A percentile compares a stretch with the other conserved stretches of the same genome.
phyloP scores from a whole-genome alignment of 53 echinoderm and acorn worm species.

The Patiria pectinifera region DNA sequence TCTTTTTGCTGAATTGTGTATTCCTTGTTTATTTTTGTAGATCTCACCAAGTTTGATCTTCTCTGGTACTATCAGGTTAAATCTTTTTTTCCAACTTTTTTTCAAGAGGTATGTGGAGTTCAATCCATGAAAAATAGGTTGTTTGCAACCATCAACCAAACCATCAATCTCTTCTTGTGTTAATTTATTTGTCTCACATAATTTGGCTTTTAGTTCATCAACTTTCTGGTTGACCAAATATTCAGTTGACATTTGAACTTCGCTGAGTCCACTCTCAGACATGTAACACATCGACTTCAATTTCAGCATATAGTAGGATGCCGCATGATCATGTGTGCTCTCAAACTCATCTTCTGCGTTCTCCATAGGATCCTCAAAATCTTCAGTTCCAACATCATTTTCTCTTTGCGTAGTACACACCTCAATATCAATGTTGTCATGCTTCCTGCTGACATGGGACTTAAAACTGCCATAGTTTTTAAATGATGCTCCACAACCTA shows the following conservation, averaged over 20 bases:
- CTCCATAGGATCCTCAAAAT: neutral
- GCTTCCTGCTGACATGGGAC: neutral
- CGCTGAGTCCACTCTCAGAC: constrained; percentile 3
- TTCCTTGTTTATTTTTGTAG: neutral
- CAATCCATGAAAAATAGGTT: neutral
- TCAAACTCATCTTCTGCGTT: neutral
- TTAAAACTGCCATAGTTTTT: constrained; percentile 13
- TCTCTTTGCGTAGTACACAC: neutral
- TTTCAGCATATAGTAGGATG: constrained; percentile 33
- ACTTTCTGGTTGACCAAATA: constrained; percentile 23
- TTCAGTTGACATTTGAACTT: constrained; percentile 36
- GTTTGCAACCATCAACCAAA: neutral
- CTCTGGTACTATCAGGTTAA: neutral
- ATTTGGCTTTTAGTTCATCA: neutral
- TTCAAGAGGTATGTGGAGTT: constrained; percentile 13
- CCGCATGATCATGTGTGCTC: neutral
- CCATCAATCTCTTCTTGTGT: constrained; percentile 15
- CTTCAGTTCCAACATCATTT: neutral
- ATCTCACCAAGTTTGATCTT: constrained; percentile 6
- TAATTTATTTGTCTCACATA: constrained; percentile 11
- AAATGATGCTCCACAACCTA: constrained; percentile 2
- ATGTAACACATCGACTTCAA: constrained; percentile 2
- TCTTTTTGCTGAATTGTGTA: neutral
- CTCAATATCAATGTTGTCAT: neutral
- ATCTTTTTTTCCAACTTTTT: constrained; percentile 2